Conservation (phyloP, 2,113 vertebrate genomes). For the Platysteira castanea region DNA sequence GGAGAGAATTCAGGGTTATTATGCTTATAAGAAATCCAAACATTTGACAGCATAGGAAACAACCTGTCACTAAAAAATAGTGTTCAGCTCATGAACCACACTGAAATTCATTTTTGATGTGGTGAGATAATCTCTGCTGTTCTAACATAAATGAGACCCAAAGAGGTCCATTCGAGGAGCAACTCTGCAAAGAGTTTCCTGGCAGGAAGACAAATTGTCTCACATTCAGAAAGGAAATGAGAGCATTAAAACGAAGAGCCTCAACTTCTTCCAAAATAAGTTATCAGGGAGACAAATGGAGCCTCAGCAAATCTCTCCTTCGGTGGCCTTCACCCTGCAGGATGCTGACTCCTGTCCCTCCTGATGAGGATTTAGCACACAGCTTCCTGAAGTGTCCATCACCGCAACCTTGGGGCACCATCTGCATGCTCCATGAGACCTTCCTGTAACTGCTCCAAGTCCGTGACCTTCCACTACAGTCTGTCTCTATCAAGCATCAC, state of each 20-base stretch:
- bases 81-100: background rate
- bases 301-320: conserved; percentile 6
- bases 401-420: background rate
- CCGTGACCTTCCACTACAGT: background rate
- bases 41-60: conserved; percentile 26
- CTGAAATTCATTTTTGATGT: background rate
- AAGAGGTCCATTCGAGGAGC: background rate
- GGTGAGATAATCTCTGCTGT: conserved; percentile 26
- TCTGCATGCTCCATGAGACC: background rate
- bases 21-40: background rate
- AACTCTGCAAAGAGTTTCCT: conserved; percentile 24
- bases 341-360: conserved; percentile 10
- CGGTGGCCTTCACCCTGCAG: conserved; percentile 15
- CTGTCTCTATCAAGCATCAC: background rate
- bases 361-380: background rate
- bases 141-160: background rate
- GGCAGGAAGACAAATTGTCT: conserved; percentile 39
- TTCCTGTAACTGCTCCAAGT: background rate
- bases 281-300: background rate
- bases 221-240: conserved; percentile 46
- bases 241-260: conserved; percentile 9
- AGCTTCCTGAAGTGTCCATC: background rate
- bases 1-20: background rate
- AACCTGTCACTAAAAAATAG: conserved; percentile 21
- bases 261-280: conserved; percentile 20